phyloP scores from a whole-genome alignment of 2,888 invertebrate genomes.

The Malthinus seriepunctatus region DNA sequence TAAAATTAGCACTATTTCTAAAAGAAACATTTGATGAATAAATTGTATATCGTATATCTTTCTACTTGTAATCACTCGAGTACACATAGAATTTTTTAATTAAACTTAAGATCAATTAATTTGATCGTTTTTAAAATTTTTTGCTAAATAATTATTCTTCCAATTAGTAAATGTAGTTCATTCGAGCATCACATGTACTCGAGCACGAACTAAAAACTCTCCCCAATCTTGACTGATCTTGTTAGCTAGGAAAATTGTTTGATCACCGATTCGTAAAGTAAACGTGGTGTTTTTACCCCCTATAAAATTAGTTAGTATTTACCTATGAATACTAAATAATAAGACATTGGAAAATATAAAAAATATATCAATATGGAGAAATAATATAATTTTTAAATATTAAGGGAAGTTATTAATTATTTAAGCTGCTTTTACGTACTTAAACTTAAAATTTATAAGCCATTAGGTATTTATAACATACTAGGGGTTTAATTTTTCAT shows the following conservation, averaged over 20 bases:
- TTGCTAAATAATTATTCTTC: constrained; percentile 16
- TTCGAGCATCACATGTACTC: constrained; percentile 37
- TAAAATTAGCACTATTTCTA: too few species aligned
- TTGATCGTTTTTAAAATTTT: constrained; percentile 10
- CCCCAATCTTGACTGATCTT: constrained; percentile 47
- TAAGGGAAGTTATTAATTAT: too few species aligned
- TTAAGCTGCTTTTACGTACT: too few species aligned
- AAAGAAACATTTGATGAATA: too few species aligned
- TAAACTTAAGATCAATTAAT: constrained; percentile 9
- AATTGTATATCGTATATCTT: too few species aligned
- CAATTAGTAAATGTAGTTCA: constrained; percentile 45
- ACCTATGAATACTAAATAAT: constrained; percentile 8
- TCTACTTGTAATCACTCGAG: too few species aligned
- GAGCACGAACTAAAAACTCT: constrained; percentile 34
- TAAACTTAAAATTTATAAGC: too few species aligned
- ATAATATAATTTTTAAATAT: too few species aligned
- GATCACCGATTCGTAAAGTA: constrained; percentile 55
- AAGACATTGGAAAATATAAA: too few species aligned
- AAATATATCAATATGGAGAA: too few species aligned
- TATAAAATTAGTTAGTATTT: constrained; percentile 27
- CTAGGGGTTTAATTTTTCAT: too few species aligned
- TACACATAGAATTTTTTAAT: not conserved
- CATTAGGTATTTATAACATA: too few species aligned
- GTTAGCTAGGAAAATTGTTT: constrained; percentile 56
- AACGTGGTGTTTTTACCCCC: constrained; percentile 48